These are phyloP conservation scores for Diadophis punctatus DNA, from an alignment of 2,113 vertebrate genomes.

Conservation along the genomic window DNA sequence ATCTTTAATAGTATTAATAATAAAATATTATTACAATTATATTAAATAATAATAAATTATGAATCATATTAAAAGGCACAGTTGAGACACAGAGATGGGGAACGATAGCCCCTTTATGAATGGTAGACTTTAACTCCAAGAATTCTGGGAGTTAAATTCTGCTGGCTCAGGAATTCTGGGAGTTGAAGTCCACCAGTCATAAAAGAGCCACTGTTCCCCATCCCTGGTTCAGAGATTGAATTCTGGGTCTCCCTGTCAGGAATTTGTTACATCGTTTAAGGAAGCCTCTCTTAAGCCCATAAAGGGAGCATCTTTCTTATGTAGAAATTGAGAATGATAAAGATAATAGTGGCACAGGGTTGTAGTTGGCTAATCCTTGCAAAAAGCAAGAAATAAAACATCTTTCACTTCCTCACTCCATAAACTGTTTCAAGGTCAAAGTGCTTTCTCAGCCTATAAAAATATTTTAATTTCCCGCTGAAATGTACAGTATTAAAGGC, in stretches of 20 bases:
- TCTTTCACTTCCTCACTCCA: not conserved
- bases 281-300: not conserved
- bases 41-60: too few relatives aligned
- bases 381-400: not conserved
- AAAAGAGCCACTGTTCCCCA: too few relatives aligned
- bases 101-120: not conserved
- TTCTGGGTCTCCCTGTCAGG: not conserved
- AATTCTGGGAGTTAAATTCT: too few relatives aligned
- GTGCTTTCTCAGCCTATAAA: not conserved
- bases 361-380: not conserved
- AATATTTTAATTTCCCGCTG: not conserved
- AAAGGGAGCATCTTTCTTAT: not conserved
- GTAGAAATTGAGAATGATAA: not conserved
- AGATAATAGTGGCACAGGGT: not conserved
- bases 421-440: not conserved
- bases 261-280: not conserved
- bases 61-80: not conserved
- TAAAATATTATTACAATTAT: too few relatives aligned
- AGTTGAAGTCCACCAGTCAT: too few relatives aligned
- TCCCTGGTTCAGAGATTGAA: not conserved
- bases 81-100: not conserved
- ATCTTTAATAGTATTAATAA: not conserved
- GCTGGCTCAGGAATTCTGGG: too few relatives aligned
- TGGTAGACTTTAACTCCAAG: not conserved
- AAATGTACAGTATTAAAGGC: not conserved